phyloP scores from a whole-genome alignment of 1,140 invertebrate genomes.

The Zaprionus lachaisei region DNA sequence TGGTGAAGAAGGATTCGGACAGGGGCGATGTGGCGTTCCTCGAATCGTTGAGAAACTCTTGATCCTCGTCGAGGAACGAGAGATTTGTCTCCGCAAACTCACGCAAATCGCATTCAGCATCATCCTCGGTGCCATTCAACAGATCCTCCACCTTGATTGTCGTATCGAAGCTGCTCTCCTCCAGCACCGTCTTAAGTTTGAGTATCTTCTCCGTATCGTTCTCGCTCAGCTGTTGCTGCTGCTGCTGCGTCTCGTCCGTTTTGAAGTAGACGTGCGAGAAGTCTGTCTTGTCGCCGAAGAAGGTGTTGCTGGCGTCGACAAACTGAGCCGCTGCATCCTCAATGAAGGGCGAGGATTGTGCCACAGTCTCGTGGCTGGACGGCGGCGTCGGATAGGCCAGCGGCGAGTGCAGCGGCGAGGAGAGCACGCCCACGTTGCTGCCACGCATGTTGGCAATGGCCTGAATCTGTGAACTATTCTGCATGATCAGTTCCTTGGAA shows the following conservation, averaged over 20 bases:
- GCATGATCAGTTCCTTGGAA: constrained; percentile 85
- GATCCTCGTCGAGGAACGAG: constrained; percentile 81
- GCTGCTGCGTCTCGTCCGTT: constrained; percentile 56
- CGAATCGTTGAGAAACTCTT: constrained; percentile 86
- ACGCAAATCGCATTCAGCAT: constrained; percentile 74
- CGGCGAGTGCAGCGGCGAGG: constrained; percentile 89
- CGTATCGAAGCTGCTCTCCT: constrained; percentile 76
- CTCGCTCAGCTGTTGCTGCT: constrained; percentile 63
- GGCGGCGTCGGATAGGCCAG: constrained; percentile 92
- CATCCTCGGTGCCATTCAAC: constrained; percentile 68
- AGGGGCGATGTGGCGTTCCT: constrained; percentile 89
- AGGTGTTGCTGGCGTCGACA: constrained; percentile 72
- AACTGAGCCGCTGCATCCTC: constrained; percentile 81
- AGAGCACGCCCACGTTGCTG: constrained; percentile 77
- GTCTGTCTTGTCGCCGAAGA: constrained; percentile 78
- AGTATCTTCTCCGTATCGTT: constrained; percentile 85
- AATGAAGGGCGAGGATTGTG: constrained; percentile 83
- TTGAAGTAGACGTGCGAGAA: constrained; percentile 78
- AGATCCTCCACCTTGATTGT: constrained; percentile 80
- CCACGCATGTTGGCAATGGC: constrained; percentile 84
- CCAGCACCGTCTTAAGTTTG: constrained; percentile 84
- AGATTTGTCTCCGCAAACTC: constrained; percentile 83
- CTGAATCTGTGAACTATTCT: constrained; percentile 84
- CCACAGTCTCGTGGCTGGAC: constrained; percentile 91
- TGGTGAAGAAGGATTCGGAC: constrained; percentile 93